Evolutionary conservation across 2,888 invertebrate genomes (phyloP), one percentile per base, ranked within the genome.

Genomic region (Sipha maydis): DNA sequence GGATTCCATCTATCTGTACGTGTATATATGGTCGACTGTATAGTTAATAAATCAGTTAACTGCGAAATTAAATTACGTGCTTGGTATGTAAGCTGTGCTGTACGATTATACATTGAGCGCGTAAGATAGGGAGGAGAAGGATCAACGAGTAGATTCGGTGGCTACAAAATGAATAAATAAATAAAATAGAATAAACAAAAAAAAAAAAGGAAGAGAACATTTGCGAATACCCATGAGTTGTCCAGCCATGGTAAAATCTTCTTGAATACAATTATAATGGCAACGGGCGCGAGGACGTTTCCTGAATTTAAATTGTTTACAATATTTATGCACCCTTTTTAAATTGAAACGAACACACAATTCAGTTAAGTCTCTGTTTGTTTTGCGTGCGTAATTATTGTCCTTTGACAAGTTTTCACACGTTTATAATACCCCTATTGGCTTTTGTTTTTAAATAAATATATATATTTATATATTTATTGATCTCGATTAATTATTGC

Each of bases 31-130:
- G 48, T 48, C 48, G 11, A 41, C 67, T 21, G 9, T 38, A 67
- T 56, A 80, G 61, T 41, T 80, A 80, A 80, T 80, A 80, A 80
- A 80, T 80, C 80, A 80, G 80, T 80, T 67, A 38, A 80, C 80
- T 67, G 61, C 79, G n/a, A 80, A 80, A 80, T 80, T 80, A 61
- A 80, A 80, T 80, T 67, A 67, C 80, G 80, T 67, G 80, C 80
- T 67, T 38, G 80, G 80, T 80, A 67, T 80, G 67, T 67, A 80
- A 80, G 61, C 80, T 34, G 14, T 14, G 38, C 61, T 19, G 19
- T 34, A 67, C 80, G 80, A 67, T 80, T 80, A 80, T 41, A 80
- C 61, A 61, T n/a, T 61, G 14, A 48, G 38, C 25, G 78, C 8
- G 9, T 25, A 48, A 14, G 3, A 48, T 1, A 2, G 48, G 14